A percentile compares a stretch with the other conserved stretches of the same genome.
Evolutionary conservation across 2,113 vertebrate species (phyloP).

Genomic region (Tyrannus savana): DNA sequence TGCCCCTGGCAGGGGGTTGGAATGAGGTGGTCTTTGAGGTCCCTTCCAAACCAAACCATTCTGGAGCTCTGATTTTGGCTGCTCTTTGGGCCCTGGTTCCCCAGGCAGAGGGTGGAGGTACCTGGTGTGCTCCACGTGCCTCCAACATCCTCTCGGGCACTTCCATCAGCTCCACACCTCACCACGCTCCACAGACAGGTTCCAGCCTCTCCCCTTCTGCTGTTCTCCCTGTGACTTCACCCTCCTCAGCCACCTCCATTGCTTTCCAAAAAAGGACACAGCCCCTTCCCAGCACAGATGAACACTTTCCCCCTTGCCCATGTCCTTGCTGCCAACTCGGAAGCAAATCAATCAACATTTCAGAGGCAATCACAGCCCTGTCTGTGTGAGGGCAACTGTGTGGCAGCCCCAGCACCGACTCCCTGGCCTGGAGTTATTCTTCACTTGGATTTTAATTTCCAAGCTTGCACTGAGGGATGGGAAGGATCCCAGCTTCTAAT

Average conservation of each 20-base stretch:
- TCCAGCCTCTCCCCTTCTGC: background rate
- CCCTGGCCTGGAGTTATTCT: background rate
- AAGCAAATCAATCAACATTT: background rate
- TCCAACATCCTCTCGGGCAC: background rate
- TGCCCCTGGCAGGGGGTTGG: background rate
- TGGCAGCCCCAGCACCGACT: background rate
- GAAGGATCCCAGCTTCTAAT: background rate
- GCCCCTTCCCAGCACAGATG: accelerated
- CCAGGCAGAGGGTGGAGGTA: background rate
- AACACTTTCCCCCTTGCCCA: background rate
- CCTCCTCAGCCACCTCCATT: background rate
- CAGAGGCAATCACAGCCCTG: background rate
- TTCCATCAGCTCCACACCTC: background rate
- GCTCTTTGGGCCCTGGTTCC: background rate
- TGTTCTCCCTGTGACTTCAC: background rate
- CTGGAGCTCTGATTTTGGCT: background rate
- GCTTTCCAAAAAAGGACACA: background rate
- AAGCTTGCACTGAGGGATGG: background rate
- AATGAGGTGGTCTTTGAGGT: background rate
- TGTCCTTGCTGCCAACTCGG: background rate
- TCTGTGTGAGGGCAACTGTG: background rate
- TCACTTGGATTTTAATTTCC: background rate
- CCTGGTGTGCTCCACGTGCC: accelerated
- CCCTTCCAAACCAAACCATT: background rate
- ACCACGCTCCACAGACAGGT: background rate